Percentiles rank a stretch among this genome's conserved stretches.
Evolutionary conservation across 2,888 invertebrate species (phyloP).

Genomic region (Cecidostiba fungosa): DNA sequence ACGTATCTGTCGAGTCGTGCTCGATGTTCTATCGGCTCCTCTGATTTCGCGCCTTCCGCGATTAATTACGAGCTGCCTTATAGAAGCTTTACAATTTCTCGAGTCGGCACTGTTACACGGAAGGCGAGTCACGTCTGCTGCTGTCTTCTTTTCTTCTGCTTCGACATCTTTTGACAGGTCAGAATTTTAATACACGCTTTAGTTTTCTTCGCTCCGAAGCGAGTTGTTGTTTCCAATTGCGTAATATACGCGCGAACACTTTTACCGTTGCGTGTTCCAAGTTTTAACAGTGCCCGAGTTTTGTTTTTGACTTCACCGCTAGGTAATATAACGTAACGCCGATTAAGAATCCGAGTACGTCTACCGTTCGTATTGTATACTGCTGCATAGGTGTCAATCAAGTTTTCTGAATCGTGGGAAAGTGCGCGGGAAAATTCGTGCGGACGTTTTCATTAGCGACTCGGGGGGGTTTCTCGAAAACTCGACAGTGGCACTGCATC

Average conservation of each 20-base stretch:
- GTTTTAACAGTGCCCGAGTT: too few relatives aligned
- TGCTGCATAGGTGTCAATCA: background rate
- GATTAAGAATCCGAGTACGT: background rate
- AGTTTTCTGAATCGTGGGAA: background rate
- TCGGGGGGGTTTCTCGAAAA: constrained; percentile 21
- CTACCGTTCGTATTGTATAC: background rate
- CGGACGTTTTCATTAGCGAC: background rate
- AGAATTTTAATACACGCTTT: constrained; percentile 44
- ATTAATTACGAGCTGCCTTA: background rate
- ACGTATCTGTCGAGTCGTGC: background rate
- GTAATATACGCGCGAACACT: background rate
- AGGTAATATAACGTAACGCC: background rate
- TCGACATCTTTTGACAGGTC: constrained; percentile 31
- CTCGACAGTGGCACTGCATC: background rate
- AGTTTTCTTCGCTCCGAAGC: background rate
- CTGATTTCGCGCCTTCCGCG: constrained; percentile 3
- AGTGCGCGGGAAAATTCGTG: constrained; percentile 7
- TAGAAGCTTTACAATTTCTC: background rate
- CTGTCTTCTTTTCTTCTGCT: background rate
- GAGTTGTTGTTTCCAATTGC: background rate
- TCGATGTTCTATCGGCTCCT: background rate
- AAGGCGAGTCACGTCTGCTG: constrained; percentile 28
- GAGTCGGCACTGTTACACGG: background rate
- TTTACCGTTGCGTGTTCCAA: background rate
- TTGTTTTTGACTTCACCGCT: too few relatives aligned